Conservation (phyloP, 2,113 vertebrate genomes). For the Callospermophilus lateralis region DNA sequence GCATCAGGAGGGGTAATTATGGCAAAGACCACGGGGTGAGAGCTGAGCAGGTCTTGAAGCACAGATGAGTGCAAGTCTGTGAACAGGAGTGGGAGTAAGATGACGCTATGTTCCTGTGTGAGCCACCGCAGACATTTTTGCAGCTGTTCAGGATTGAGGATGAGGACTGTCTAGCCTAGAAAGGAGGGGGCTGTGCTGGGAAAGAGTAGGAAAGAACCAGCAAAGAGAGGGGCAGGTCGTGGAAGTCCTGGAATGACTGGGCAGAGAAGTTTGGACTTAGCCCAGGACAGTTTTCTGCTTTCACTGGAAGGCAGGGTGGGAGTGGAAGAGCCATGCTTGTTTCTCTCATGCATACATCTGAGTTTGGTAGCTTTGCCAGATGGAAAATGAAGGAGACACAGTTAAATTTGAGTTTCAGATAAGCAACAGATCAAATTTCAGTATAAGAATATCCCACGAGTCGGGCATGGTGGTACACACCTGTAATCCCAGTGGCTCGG, state of each 20-base stretch:
- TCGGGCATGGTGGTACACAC: too few relatives aligned
- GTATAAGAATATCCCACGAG: neutral
- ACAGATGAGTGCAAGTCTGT: too few relatives aligned
- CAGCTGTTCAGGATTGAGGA: neutral
- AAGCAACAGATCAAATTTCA: neutral
- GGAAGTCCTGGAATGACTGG: too few relatives aligned
- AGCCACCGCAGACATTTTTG: neutral
- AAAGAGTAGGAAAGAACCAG: neutral
- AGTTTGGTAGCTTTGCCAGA: neutral
- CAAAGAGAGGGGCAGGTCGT: neutral
- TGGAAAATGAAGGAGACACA: neutral
- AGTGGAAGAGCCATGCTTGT: neutral
- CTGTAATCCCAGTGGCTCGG: too few relatives aligned
- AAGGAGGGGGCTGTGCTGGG: too few relatives aligned
- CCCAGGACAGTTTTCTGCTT: neutral
- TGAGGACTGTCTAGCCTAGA: neutral
- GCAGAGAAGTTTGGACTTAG: neutral
- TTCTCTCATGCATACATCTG: neutral
- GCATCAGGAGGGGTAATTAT: rapidly evolving
- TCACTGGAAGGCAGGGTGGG: too few relatives aligned
- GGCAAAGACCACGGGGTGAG: neutral
- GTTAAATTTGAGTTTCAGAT: neutral
- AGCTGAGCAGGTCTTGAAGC: neutral
- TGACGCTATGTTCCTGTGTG: neutral
- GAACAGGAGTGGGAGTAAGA: neutral